These are phyloP conservation scores for Thunnus albacares DNA, from an alignment of 2,797 vertebrate species.

Conservation along the genomic window DNA sequence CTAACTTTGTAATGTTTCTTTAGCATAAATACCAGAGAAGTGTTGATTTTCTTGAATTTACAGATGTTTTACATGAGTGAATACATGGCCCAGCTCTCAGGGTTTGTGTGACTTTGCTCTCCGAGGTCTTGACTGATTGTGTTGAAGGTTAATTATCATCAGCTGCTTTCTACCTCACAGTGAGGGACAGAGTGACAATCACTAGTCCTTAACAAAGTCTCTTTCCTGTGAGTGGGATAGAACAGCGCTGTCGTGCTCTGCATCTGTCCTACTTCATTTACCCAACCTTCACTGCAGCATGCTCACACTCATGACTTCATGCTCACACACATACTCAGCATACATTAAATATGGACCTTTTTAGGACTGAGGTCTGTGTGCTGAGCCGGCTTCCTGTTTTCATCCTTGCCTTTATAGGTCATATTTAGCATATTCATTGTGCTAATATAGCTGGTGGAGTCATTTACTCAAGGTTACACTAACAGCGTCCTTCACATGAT, in stretches of 20 bases:
- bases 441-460: constrained; percentile 34
- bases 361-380: neutral
- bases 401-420: constrained; percentile 38
- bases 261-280: constrained; percentile 60
- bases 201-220: constrained; percentile 69
- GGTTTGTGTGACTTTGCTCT: constrained; percentile 50
- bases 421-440: constrained; percentile 63
- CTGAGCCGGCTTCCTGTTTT: constrained; percentile 32
- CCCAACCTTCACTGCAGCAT: constrained; percentile 19
- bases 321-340: constrained; percentile 18
- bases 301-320: constrained; percentile 30
- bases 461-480: constrained; percentile 65
- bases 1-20: neutral
- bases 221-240: constrained; percentile 45
- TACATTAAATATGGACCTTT: constrained; percentile 24
- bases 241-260: constrained; percentile 40
- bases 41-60: neutral
- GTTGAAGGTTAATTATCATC: constrained; percentile 81
- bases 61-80: constrained; percentile 1
- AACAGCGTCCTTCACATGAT: constrained; percentile 58
- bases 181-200: constrained; percentile 62
- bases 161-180: constrained; percentile 57
- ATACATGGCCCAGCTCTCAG: neutral
- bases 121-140: constrained; percentile 54
- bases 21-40: neutral